Base-by-base conservation (phyloP, 2,797 vertebrate genomes). In the Lycodopsis pacificus region DNA sequence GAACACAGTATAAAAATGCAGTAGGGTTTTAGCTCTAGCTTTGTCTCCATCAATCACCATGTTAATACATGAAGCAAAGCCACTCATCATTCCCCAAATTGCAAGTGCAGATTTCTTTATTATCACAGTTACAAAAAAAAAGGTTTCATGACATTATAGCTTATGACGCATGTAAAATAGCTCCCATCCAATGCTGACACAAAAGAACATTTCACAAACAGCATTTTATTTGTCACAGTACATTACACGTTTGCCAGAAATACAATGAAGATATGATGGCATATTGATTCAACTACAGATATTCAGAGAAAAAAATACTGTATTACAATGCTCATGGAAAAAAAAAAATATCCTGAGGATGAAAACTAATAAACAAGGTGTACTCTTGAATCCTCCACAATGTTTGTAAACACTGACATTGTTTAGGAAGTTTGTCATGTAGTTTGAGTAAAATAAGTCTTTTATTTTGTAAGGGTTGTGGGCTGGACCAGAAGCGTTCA, bases 261-360 rank as follows among this genome's bases (percentile, higher is more conserved):
- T 65, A 84, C 83, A 78, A 22, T 73, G 22, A 70, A 56, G 48
- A 80, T 79, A 70, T 76, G 48, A 82, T 44, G 42, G 72, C 7
- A 68, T 73, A 61, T 57, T 80, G 49, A 81, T 80, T 84, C 27
- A 79, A 40, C 38, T 30, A 85, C 56, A 80, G 44, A 49, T 68
- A 68, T 81, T 76, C 22, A 59, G 32, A 75, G 30, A 49, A 84
- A 86, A 68, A 77, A 81, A 79, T 63, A 85, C 66, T 64, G 67
- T 71, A 56, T 72, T 80, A 81, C 19, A 67, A 71, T 71, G 46
- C 53, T 73, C 6, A 62, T 46, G 70, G 62, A 58, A 73, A 53
- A 85, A 42, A 7, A 7, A 76, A 64, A 76, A 84, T 77, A 88
- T 90, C 89, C 89, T 91, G 91, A 93, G 88, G 80, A 87, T 80